Evolutionary conservation across 2,888 invertebrate genomes (phyloP), one percentile per base, ranked within the genome.

Genomic region (Hyppa rectilinea): DNA sequence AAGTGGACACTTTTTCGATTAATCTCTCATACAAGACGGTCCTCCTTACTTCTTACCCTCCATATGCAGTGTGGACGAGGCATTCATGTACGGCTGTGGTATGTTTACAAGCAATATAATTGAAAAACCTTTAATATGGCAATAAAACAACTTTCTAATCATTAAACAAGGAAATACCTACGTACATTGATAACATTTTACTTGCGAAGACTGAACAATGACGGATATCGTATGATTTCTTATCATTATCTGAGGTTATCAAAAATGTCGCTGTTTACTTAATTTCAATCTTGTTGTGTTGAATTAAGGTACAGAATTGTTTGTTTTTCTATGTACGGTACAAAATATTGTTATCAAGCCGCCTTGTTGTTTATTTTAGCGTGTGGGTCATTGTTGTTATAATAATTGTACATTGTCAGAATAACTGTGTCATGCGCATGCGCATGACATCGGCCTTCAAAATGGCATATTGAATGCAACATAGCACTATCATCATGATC

Each of bases 211-310:
- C 23, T 61, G 68, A 75, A 83, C 80, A 79, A 68, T 75, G 75
- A 71, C 66, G 70, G 75, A 81, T 64, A 81, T 80, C 81, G 73
- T 81, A 80, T 45, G 82, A 84, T 76, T 69, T 36, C 63, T 74
- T 83, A 83, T 83, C 83, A 71, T n/a, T 59, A 77, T 64, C 76
- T 74, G 14, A 75, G 69, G 82, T 70, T 80, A 80, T 80, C 71
- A 56, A 9, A 26, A 62, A 62, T 1, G n/a, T 10, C 7, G 23
- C 4, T 9, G 29, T 47, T 60, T 52, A 66, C 20, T 10, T 4
- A 68, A 65, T 74, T 58, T 45, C 49, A 55, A 64, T 58, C 56
- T 59, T 74, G 52, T 43, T 0, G 0, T 0, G 0, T 38, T n/a
- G 17, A 0, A 2, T 59, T 74, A 80, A 63, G 43, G 59, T 58